Conservation (phyloP, 2,113 vertebrate species). For the Coracopsis vasa region DNA sequence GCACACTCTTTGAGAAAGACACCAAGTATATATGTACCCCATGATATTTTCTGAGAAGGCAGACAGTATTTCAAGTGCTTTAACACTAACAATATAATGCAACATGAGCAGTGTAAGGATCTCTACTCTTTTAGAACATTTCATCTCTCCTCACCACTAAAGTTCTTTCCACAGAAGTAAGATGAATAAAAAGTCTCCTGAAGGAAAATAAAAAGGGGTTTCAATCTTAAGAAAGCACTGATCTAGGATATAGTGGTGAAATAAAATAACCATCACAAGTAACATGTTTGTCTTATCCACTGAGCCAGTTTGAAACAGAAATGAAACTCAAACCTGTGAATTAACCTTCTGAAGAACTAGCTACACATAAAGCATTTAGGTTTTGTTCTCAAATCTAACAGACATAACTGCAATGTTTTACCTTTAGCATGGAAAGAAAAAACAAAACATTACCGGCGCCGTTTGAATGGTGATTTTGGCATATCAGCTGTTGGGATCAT, state of each 20-base stretch:
- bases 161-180: background rate
- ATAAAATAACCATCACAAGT: background rate
- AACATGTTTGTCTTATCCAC: background rate
- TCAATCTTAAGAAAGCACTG: background rate
- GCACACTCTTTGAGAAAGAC: background rate
- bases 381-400: background rate
- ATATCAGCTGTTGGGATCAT: conserved; percentile 98
- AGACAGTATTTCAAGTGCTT: background rate
- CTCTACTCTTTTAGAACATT: background rate
- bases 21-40: background rate
- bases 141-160: background rate
- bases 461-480: conserved; percentile 98
- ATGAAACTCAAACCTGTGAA: background rate
- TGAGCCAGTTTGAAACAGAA: background rate
- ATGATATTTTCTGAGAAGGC: background rate
- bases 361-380: background rate
- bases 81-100: background rate
- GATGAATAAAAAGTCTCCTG: background rate
- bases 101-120: rapidly evolving
- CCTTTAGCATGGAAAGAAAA: background rate
- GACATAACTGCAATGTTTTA: background rate
- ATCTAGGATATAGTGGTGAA: background rate
- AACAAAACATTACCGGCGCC: conserved; percentile 83
- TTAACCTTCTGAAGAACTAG: background rate
- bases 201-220: background rate